Conservation (phyloP, 92 coral and sea anemone species). For the Palythoa grandiflora region DNA sequence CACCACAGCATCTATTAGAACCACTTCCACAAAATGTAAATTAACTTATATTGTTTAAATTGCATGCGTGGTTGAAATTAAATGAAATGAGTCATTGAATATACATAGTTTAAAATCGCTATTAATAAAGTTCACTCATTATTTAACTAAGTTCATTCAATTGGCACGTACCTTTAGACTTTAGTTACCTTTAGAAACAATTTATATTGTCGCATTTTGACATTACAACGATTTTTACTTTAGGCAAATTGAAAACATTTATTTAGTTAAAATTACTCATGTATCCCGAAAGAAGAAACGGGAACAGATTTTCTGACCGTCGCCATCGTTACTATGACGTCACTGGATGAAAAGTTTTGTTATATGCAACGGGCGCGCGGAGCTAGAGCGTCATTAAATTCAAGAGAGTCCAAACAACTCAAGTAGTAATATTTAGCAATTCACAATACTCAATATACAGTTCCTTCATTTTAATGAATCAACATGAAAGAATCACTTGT, state of each 20-base stretch:
- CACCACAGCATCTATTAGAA: background rate
- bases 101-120: background rate
- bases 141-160: background rate
- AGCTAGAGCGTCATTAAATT: background rate
- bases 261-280: no score
- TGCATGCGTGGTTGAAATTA: background rate
- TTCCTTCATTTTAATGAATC: background rate
- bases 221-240: no score
- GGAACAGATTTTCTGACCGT: background rate
- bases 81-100: background rate
- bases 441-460: background rate
- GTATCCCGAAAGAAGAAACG: no score
- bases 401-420: background rate
- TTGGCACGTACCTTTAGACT: no score
- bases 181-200: no score
- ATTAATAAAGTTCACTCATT: background rate
- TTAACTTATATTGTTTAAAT: background rate
- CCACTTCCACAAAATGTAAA: background rate
- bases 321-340: background rate
- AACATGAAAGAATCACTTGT: background rate
- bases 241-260: no score
- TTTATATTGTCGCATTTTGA: background rate
- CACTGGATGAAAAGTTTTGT: background rate
- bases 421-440: background rate
- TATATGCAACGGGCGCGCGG: background rate